Conservation (phyloP, 2,888 invertebrate genomes). For the Hyles lineata region DNA sequence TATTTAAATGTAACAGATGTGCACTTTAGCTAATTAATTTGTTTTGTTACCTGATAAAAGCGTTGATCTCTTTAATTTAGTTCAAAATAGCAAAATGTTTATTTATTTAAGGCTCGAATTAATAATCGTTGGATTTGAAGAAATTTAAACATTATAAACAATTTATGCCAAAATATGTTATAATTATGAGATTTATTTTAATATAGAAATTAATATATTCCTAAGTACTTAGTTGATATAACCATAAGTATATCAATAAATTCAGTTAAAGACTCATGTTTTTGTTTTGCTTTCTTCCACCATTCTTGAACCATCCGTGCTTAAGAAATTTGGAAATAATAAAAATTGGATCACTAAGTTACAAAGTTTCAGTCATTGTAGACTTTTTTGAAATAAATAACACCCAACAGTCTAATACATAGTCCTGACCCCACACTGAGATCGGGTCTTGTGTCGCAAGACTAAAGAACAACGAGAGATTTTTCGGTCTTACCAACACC, state of each 20-base stretch:
- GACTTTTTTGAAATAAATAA: too few species aligned
- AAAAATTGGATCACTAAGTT: too few species aligned
- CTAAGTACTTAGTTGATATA: constrained; percentile 65
- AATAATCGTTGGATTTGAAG: constrained; percentile 58
- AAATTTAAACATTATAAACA: constrained; percentile 47
- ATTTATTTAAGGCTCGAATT: constrained; percentile 66
- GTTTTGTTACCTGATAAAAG: constrained; percentile 79
- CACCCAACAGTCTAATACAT: too few species aligned
- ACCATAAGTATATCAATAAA: constrained; percentile 57
- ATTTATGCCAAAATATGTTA: constrained; percentile 74
- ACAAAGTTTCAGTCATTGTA: too few species aligned
- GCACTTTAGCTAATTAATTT: constrained; percentile 37
- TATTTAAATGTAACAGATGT: constrained; percentile 20
- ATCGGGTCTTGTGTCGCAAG: too few species aligned
- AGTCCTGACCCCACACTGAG: too few species aligned
- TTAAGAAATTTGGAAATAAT: neutral
- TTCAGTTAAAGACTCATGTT: constrained; percentile 41
- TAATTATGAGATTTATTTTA: constrained; percentile 76
- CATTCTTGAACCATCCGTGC: constrained; percentile 29
- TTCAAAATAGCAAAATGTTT: constrained; percentile 64
- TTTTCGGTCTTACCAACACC: too few species aligned
- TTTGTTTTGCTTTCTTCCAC: constrained; percentile 32
- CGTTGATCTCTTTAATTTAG: constrained; percentile 81
- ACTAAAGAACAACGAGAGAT: too few species aligned
- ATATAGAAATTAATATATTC: constrained; percentile 52